phyloP scores from a whole-genome alignment of 1,140 invertebrate genomes.

The Cephus cinctus region DNA sequence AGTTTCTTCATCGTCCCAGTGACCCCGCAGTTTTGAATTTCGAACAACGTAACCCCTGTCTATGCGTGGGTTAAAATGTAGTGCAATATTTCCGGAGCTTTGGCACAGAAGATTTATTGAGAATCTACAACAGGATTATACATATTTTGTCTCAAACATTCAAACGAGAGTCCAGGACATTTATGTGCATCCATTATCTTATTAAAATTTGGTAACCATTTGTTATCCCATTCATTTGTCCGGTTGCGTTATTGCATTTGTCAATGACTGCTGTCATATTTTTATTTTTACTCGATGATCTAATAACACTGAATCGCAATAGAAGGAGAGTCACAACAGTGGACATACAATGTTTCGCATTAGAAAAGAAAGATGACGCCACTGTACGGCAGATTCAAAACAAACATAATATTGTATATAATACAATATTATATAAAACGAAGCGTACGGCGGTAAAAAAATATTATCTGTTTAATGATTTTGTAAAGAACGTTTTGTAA shows the following conservation, averaged over 20 bases:
- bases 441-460: too few species aligned
- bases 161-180: background rate
- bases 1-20: constrained; percentile 73
- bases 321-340: too few species aligned
- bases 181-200: background rate
- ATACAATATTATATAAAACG: too few species aligned
- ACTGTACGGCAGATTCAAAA: too few species aligned
- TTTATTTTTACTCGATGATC: background rate
- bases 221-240: background rate
- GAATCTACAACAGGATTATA: constrained; percentile 53
- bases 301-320: background rate
- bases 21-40: constrained; percentile 62
- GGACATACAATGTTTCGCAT: too few species aligned
- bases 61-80: constrained; percentile 79
- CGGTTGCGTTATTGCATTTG: background rate
- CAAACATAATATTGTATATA: too few species aligned
- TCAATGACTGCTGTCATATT: background rate
- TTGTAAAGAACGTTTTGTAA: background rate
- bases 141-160: too few species aligned
- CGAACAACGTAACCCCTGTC: constrained; percentile 75
- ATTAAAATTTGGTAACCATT: background rate
- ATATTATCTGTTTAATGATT: too few species aligned
- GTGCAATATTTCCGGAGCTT: constrained; percentile 63
- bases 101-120: constrained; percentile 63
- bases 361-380: too few species aligned